phyloP scores from a whole-genome alignment of 2,113 vertebrate genomes.

The Bettongia penicillata region DNA sequence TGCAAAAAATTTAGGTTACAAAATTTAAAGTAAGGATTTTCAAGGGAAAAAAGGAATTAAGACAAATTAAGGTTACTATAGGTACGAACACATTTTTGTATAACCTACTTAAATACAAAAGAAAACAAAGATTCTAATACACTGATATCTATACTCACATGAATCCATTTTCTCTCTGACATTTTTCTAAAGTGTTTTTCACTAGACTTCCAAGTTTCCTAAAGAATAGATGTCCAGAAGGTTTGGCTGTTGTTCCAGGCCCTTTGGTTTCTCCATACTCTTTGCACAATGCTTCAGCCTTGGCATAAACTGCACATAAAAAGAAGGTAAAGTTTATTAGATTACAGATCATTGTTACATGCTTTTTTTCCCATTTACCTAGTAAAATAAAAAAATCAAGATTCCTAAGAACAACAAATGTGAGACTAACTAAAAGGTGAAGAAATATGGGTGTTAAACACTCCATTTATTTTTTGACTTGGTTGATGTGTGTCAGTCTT shows the following conservation, averaged over 20 bases:
- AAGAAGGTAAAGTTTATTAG: conserved; percentile 43
- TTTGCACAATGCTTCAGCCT: conserved; percentile 94
- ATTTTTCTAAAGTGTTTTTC: conserved; percentile 96
- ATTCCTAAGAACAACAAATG: accelerated
- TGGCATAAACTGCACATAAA: conserved; percentile 88
- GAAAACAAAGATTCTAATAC: neutral
- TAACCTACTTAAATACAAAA: neutral
- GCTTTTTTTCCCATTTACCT: neutral
- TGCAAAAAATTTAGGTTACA: neutral
- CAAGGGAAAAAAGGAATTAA: conserved; percentile 34
- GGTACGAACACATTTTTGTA: neutral
- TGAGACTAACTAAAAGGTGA: neutral
- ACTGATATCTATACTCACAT: conserved; percentile 89
- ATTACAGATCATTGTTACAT: neutral
- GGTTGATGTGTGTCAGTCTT: neutral
- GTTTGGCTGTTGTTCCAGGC: conserved; percentile 94
- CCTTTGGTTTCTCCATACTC: conserved; percentile 98
- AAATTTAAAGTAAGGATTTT: neutral
- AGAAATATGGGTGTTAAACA: neutral
- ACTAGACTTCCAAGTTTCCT: conserved; percentile 92
- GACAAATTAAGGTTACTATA: neutral
- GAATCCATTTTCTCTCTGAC: conserved; percentile 97
- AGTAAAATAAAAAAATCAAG: accelerated
- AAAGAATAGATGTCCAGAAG: conserved; percentile 98
- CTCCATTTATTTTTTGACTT: neutral